Percentiles rank a stretch among this genome's conserved stretches.
Conservation (phyloP, 2,113 vertebrate species). For the Leucoraja erinaceus region DNA sequence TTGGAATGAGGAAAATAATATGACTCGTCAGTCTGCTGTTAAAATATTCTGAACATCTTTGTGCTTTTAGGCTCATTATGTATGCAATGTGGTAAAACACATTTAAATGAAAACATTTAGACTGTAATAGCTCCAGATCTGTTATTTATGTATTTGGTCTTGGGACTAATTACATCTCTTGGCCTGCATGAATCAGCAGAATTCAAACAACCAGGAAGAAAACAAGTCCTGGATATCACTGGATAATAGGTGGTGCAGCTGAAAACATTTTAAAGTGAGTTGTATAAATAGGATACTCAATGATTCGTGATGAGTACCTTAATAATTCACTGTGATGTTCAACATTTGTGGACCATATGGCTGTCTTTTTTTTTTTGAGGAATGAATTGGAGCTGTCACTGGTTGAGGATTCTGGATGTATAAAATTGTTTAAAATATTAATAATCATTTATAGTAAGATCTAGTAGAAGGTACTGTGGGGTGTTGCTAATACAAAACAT, state of each 20-base stretch:
- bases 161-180: constrained; percentile 25
- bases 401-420: background rate
- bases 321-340: constrained; percentile 10
- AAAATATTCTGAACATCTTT: background rate
- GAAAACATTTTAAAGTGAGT: constrained; percentile 23
- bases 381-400: background rate
- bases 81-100: background rate
- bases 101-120: background rate
- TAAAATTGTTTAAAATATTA: background rate
- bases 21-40: background rate
- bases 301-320: constrained; percentile 8
- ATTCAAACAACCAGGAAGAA: background rate
- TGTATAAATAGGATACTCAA: constrained; percentile 25
- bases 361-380: constrained; percentile 11
- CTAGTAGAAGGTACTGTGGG: background rate
- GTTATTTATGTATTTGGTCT: constrained; percentile 20
- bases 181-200: background rate
- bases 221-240: background rate
- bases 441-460: constrained; percentile 24
- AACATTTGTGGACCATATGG: background rate
- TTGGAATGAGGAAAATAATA: background rate
- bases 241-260: background rate
- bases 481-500: background rate
- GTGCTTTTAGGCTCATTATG: background rate
- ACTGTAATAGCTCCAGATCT: background rate